Base-by-base conservation (phyloP, 2,888 invertebrate species). In the Dioctria linearis region DNA sequence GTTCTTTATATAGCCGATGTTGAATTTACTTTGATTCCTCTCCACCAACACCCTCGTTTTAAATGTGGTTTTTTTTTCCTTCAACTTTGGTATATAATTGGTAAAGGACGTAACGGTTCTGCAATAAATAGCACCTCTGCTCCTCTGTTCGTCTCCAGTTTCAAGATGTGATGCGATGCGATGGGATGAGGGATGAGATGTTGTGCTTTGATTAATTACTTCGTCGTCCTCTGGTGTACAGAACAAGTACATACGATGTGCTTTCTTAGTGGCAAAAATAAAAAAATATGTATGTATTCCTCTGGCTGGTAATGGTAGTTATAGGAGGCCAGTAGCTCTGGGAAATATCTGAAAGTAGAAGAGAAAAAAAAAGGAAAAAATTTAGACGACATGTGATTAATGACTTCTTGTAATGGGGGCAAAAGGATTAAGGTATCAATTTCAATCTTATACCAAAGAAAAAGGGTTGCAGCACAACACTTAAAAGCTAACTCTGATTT, bases 141-240 rank as follows among this genome's bases (percentile, higher is more conserved):
- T n/a, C 5, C 13, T 2, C 13, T 13, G 59, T 11, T 13, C n/a
- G 11, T 40, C 46, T 25, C 25, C 25, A 25, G 25, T 25, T 25
- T 25, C 25, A 25, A 25, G 25, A 25, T 25, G 25, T 25, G 25
- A 25, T 25, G 25, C 25, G 25, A 25, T 25, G 25, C 13, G 51
- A 63, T 61, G 39, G 11, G 63, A 43, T 5, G 37, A 25, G 25
- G 9, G 51, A 63, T 61, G 39, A 8, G 63, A 43, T 5, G 37
- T 63, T 63, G 25, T 25, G 49, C 39, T 49, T 76, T 76, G 76
- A 76, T 76, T 76, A 76, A 76, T 76, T 63, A 63, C 49, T 57
- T 59, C 46, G 75, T 59, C 46, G 75, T 59, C 11, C 43, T 76
- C 13, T 63, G 39, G 37, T 39, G 3, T 63, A 43, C 40, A 46